Evolutionary conservation across 1,140 invertebrate species (phyloP), one percentile per base, ranked within the genome.

Genomic region (Halictus rubicundus): DNA sequence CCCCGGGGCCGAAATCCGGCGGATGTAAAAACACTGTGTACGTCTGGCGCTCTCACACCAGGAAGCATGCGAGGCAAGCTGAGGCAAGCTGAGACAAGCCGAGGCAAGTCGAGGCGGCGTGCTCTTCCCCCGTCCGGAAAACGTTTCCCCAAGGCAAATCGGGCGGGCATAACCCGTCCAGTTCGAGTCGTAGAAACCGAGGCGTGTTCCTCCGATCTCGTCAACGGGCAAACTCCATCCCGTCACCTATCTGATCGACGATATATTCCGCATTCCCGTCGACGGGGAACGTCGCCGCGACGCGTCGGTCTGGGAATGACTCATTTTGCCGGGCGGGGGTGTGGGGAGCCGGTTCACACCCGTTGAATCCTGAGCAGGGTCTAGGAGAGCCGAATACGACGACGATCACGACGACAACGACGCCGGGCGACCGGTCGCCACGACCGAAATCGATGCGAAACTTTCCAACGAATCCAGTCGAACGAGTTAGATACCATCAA

Each of bases 401-500:
- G 39, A 25, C 39, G 64, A 46, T 46, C 39, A 66, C 64, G 64
- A n/a, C 19, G 32, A 19, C 10, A 52, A 16, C 49, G 49, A 19
- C 49, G 49, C 49, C 49, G 42, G 71, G 69, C 68, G 68, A 68
- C 68, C 59, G 59, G 25, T 59, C 52, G 32, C 4, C 42, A 54
- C 39, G 25, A 27, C 10, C 68, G 68, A 72, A 79, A 77, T 84
- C 69, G 78, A 85, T 78, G 70, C 73, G 82, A 59, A 85, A 85
- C 82, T 85, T 84, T 80, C 10, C 68, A n/a, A n/a, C n/a, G 72
- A 77, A 76, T 84, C 81, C 72, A 59, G 59, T 77, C 59, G 52
- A 73, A 73, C 64, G 72, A 64, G 69, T 71, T 74, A 64, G 79
- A 80, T 80, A 76, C 64, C 66, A 57, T 76, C 71, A 66, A 83